These are phyloP conservation scores for Helarctos malayanus DNA, from an alignment of 2,797 vertebrate genomes.

Conservation along the genomic window DNA sequence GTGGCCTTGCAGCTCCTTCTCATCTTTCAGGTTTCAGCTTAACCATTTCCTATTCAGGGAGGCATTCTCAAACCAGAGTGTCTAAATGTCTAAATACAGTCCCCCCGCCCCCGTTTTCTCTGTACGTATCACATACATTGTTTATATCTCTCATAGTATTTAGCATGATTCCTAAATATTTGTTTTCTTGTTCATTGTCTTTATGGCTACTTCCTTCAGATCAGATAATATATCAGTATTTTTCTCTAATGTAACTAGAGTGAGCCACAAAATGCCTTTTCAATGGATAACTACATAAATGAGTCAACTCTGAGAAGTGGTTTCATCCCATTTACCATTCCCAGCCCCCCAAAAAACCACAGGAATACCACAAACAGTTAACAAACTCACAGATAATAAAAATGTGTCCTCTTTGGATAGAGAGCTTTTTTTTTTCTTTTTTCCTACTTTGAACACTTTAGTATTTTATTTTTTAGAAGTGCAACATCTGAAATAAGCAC, in stretches of 20 bases:
- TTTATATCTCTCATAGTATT: not conserved
- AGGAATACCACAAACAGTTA: not conserved
- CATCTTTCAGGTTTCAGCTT: not conserved
- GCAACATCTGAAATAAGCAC: not conserved
- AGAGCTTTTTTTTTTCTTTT: not conserved
- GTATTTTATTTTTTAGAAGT: constrained; percentile 12
- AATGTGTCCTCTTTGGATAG: not conserved
- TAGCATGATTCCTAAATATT: not conserved
- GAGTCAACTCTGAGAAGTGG: not conserved
- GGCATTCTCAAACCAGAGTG: not conserved
- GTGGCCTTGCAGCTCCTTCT: not conserved
- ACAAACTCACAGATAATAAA: not conserved
- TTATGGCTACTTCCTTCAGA: not conserved
- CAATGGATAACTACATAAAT: not conserved
- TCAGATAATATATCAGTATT: not conserved
- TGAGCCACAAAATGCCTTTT: not conserved
- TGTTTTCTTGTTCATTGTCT: not conserved
- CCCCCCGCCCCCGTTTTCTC: not conserved
- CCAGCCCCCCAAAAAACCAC: not conserved
- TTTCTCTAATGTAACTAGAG: not conserved
- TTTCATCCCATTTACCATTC: not conserved
- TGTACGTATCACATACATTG: not conserved
- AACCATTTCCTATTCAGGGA: not conserved
- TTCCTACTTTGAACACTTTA: not conserved
- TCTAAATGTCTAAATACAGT: not conserved